Base-by-base conservation (phyloP, 2,888 invertebrate genomes). In the Clistopyga incitator region DNA sequence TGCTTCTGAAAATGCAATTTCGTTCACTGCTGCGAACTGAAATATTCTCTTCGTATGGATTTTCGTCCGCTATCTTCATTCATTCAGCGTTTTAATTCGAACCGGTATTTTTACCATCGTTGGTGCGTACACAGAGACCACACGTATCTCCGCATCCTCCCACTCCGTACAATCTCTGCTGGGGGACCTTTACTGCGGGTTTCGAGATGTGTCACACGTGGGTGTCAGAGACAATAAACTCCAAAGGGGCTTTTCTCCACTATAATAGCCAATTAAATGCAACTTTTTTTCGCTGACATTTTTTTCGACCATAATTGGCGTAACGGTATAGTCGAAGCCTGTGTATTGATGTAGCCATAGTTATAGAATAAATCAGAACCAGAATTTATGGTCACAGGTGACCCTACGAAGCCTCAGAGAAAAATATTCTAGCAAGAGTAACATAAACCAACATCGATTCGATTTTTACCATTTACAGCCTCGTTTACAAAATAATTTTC, bases 181-280 rank as follows among this genome's bases (percentile, higher is more conserved):
- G 45, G 29, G 61, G 34, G 65, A 59, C 38, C 52, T 34, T 47
- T 70, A 45, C 23, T 20, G 71, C 45, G 18, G 59, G 38, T 74
- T 81, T 70, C 74, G 78, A 78, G 84, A 84, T 78, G 79, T 75
- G 77, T 78, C 81, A 68, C 75, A 81, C 84, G 84, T 84, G 84
- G 84, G 84, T 81, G 81, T 78, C 74, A 65, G 74, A 29, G 70
- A 84, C 81, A 78, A 74, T 84, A 78, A 81, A 78, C 72, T 56
- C 68, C 54, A 81, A 84, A 68, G 74, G 81, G 45, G 20, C 71
- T 78, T 78, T 38, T 70, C 68, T 78, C 50, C 50, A 20, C 64
- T 67, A 84, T 84, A 82, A 84, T 79, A 45, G 84, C 84, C 81
- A 79, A 84, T 82, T 76, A 84, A 81, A 74, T 84, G 23, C 29